These are phyloP conservation scores for Clarias magur DNA, from an alignment of 2,113 vertebrate species.

Conservation along the genomic window DNA sequence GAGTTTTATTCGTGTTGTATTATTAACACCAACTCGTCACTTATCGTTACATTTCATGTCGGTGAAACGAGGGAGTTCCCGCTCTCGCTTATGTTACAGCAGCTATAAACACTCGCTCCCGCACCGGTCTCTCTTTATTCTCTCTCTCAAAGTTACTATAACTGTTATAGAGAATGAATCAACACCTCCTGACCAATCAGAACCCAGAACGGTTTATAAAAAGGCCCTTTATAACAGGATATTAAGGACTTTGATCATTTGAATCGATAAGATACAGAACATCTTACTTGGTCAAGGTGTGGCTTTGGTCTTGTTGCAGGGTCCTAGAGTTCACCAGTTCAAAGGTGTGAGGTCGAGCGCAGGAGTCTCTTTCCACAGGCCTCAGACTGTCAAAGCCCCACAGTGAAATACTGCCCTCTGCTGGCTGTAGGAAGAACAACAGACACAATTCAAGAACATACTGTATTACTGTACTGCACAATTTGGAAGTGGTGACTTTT, in stretches of 20 bases:
- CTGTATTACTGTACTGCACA: not conserved
- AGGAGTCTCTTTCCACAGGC: constrained; percentile 71
- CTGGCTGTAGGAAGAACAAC: constrained; percentile 60
- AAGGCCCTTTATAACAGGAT: not conserved
- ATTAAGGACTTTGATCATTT: not conserved
- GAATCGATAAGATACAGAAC: not conserved
- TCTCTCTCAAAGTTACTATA: too few relatives aligned
- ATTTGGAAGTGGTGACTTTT: not conserved
- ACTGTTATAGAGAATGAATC: not conserved
- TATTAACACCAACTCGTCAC: not conserved
- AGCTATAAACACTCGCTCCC: not conserved
- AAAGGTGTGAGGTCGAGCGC: constrained; percentile 79
- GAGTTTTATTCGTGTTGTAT: not conserved
- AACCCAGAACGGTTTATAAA: not conserved
- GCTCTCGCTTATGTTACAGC: not conserved
- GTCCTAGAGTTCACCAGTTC: constrained; percentile 68
- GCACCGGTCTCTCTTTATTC: not conserved
- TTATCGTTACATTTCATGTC: not conserved
- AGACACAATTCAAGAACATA: not conserved
- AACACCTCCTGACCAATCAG: not conserved
- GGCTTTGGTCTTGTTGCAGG: constrained; percentile 57
- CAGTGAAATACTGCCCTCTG: constrained; percentile 71
- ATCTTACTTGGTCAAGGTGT: constrained; percentile 63
- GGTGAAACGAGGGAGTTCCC: not conserved
- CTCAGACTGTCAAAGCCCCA: constrained; percentile 65